Conservation (phyloP, 2,888 invertebrate genomes). For the Stegophylla sp. region DNA sequence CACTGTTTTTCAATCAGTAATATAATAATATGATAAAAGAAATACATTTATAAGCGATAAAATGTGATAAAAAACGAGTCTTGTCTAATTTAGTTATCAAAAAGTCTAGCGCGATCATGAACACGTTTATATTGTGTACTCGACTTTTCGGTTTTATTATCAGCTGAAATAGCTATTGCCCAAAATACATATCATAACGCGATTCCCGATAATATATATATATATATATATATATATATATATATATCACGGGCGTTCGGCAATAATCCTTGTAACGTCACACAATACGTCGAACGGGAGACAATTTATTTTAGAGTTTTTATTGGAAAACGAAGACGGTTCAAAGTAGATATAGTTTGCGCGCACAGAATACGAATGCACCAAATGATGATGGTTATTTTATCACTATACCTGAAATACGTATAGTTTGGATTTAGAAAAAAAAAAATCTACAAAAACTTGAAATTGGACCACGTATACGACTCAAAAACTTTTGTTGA, state of each 20-base stretch:
- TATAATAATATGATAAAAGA: too few species aligned
- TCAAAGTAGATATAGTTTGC: not conserved
- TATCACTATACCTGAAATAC: not conserved
- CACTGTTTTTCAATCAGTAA: too few species aligned
- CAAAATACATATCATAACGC: not conserved
- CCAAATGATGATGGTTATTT: constrained; percentile 34
- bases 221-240: too few species aligned
- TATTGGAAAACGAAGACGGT: constrained; percentile 17
- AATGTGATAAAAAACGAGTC: too few species aligned
- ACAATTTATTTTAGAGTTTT: constrained; percentile 25
- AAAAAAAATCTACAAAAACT: not conserved
- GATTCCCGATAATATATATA: constrained; percentile 8
- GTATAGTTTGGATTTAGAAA: not conserved
- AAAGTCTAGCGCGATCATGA: too few species aligned
- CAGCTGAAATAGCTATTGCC: too few species aligned
- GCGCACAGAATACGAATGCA: constrained; percentile 18
- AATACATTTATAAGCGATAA: too few species aligned
- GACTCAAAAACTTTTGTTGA: not conserved
- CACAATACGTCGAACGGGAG: not conserved
- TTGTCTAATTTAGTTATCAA: too few species aligned
- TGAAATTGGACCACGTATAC: constrained; percentile 10
- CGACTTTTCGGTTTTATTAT: too few species aligned
- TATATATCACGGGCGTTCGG: not conserved
- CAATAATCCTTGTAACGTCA: constrained; percentile 15
- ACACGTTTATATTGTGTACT: too few species aligned